Base-by-base conservation (phyloP, 2,113 vertebrate genomes). In the Chionodraco myersi region DNA sequence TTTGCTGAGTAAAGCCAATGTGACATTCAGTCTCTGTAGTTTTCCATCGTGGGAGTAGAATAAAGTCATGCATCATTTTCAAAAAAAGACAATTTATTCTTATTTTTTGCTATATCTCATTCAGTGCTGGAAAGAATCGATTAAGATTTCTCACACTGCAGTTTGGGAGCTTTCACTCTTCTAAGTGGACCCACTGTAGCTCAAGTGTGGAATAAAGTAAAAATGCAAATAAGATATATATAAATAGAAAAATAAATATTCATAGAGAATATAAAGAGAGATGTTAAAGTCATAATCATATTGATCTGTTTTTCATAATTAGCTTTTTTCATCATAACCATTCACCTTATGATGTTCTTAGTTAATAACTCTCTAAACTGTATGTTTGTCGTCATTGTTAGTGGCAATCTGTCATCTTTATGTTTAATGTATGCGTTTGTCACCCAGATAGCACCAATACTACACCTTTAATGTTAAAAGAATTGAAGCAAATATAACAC, bases 1-100 rank as follows among this genome's bases (percentile, higher is more conserved):
- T 10, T 58, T 71, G 68, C 26, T 64, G 13, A 68, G 13, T 52
- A 23, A 67, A 67, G 48, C 47, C 16, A 80, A 68, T 64, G 57
- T 56, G 65, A 68, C 51, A 26, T 58, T 57, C 1, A 49, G 41
- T 14, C 13, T 56, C 23, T 68, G 23, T 52, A 11, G 47, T 15
- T 54, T 30, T 0, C 4, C 63, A 56, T 52, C 54, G 63, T 63
- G n/a, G 11, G 7, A 44, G n/a, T 23, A 4, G 75, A 62, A 36
- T 66, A 0, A 65, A 58, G 14, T 58, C 30, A 48, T 52, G 6
- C 21, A 10, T 53, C 30, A 5, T 12, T 41, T 41, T 49, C 0
- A 18, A 18, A 60, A 64, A 12, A 36, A 41, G 15, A 9, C 1
- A 21, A 7, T 7, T 7, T 53, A 8, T 54, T 36, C 2, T 69